Conservation (phyloP, 2,888 invertebrate species). For the Auanema freiburgensis region DNA sequence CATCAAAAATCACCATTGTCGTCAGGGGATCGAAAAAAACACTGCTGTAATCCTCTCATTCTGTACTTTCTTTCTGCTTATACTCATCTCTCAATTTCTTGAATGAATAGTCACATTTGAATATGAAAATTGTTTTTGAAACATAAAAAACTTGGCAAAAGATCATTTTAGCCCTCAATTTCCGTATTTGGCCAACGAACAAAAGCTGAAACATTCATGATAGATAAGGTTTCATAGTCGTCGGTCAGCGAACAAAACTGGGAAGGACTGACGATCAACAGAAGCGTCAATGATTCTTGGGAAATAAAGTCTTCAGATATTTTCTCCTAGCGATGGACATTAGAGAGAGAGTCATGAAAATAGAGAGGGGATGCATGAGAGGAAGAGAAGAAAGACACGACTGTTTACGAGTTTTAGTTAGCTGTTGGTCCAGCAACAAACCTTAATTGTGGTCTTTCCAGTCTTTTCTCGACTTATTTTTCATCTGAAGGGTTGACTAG, state of each 20-base stretch:
- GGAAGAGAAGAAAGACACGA: too few relatives aligned
- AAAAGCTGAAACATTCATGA: slow-evolving; percentile 1
- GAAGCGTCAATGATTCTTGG: not conserved
- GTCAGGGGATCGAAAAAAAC: too few relatives aligned
- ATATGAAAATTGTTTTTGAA: slow-evolving; percentile 2
- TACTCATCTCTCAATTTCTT: too few relatives aligned
- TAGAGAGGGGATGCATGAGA: not conserved
- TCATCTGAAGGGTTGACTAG: not conserved
- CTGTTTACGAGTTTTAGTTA: too few relatives aligned
- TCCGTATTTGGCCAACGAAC: not conserved
- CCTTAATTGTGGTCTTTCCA: too few relatives aligned
- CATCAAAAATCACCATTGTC: too few relatives aligned
- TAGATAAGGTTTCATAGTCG: slow-evolving; percentile 2
- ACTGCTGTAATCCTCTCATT: too few relatives aligned
- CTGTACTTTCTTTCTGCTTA: too few relatives aligned
- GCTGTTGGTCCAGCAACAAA: too few relatives aligned
- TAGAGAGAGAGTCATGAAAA: not conserved
- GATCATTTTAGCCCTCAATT: not conserved
- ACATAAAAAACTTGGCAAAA: not conserved
- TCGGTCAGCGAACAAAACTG: not conserved
- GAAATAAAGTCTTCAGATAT: not conserved
- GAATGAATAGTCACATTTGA: not conserved
- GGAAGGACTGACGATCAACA: not conserved
- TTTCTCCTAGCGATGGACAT: not conserved
- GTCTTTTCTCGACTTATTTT: too few relatives aligned